phyloP scores from a whole-genome alignment of 2,113 vertebrate genomes.

The Hippocampus comes region DNA sequence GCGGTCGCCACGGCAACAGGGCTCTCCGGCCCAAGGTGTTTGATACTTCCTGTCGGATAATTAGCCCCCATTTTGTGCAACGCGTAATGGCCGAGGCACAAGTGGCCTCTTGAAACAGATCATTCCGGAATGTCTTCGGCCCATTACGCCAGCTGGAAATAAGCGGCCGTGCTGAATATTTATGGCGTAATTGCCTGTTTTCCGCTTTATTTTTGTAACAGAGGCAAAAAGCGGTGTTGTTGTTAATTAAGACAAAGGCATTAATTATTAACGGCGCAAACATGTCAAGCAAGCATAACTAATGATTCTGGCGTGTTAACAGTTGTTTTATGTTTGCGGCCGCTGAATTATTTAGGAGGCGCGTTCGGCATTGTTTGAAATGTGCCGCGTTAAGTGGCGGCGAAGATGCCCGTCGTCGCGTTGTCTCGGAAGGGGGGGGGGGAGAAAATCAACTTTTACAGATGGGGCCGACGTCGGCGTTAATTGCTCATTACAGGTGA shows the following conservation, averaged over 20 bases:
- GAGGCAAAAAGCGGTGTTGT: constrained; percentile 86
- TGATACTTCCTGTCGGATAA: constrained; percentile 4
- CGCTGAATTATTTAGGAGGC: constrained; percentile 98
- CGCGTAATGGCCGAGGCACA: background rate
- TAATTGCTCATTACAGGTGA: constrained; percentile 66
- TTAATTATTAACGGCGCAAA: constrained; percentile 99
- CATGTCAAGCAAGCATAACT: constrained; percentile 99
- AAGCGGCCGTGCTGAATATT: constrained; percentile 96
- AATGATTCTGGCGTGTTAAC: constrained; percentile 99
- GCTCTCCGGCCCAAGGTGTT: background rate
- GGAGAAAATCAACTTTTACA: constrained; percentile 59
- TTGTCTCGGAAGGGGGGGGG: constrained; percentile 20
- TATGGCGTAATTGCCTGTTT: constrained; percentile 91
- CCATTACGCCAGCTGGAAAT: constrained; percentile 87
- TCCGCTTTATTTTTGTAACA: constrained; percentile 84
- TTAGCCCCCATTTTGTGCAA: constrained; percentile 1
- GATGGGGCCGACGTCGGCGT: constrained; percentile 41
- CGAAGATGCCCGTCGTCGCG: constrained; percentile 38
- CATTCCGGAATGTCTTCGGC: constrained; percentile 44
- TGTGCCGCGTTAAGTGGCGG: constrained; percentile 54
- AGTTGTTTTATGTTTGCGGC: constrained; percentile 99
- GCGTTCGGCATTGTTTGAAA: constrained; percentile 87
- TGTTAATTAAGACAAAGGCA: constrained; percentile 99
- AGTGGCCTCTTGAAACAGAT: constrained; percentile 5
- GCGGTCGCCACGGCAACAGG: background rate